A percentile compares a stretch with the other conserved stretches of the same genome.
Evolutionary conservation across 2,888 invertebrate genomes (phyloP).

Genomic region (Pollenia labialis): DNA sequence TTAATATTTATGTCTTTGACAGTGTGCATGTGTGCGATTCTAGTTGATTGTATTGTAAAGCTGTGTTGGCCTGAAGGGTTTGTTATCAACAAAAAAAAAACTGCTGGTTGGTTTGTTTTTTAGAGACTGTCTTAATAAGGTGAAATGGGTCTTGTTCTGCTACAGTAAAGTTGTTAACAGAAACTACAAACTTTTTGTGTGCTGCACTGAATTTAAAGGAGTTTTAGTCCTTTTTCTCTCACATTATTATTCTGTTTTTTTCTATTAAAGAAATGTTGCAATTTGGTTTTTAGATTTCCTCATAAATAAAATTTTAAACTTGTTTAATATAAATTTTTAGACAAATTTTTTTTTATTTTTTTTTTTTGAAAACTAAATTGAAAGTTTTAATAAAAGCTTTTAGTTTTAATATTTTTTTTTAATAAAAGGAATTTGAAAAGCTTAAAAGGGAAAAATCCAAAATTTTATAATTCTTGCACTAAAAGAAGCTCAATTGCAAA

Average conservation of each 20-base stretch:
- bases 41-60: not conserved
- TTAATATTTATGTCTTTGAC: not conserved
- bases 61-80: conserved; percentile 55
- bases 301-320: conserved; percentile 19
- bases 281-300: conserved; percentile 11
- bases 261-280: not conserved
- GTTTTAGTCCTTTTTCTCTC: conserved; percentile 2
- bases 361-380: not conserved
- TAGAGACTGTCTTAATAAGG: conserved; percentile 44
- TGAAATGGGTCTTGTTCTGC: not conserved
- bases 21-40: not conserved
- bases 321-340: not conserved
- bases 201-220: not conserved
- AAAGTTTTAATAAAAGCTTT: not conserved
- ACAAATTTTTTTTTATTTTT: not conserved
- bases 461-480: too few relatives aligned
- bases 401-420: too few relatives aligned
- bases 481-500: too few relatives aligned
- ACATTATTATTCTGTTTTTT: conserved; percentile 31
- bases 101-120: conserved; percentile 34
- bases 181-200: not conserved
- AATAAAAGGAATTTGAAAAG: too few relatives aligned
- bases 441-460: too few relatives aligned
- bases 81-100: conserved; percentile 39
- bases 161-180: conserved; percentile 35